Base-by-base conservation (phyloP, 2,797 vertebrate genomes). In the Agapornis canus region DNA sequence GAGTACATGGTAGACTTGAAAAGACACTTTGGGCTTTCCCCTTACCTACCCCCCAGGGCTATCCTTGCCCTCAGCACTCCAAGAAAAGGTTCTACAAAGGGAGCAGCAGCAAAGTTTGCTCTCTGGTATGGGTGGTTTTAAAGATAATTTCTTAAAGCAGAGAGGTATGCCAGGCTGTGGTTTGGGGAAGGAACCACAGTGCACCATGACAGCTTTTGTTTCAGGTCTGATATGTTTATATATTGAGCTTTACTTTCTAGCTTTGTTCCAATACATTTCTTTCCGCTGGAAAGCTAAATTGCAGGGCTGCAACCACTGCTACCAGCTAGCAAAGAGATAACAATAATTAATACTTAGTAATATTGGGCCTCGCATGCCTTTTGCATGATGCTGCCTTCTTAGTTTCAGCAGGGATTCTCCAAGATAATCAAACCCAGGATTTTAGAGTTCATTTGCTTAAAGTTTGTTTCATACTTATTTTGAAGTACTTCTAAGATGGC, bases 301-400 rank as follows among this genome's bases (percentile, higher is more conserved):
- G 73, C 80, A 96, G 86, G 77, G 86, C 88, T 94, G 61, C 49
- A 86, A 63, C 47, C 66, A 69, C 56, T 35, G 61, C 66, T 79
- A 88, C 71, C 86, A 90, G 73, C 72, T 45, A n/a, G 54, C 42
- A 42, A 45, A 95, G 68, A 85, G 79, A 89, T 88, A 96, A 95
- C 78, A 92, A 78, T 91, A 94, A 92, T 93, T 93, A 94, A 95
- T 90, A 90, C 73, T 95, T 57, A 51, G 70, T 63, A 93, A 92
- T 86, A 88, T 29, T 78, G 89, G 91, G 72, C 77, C 66, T 88
- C 19, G 17, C 86, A 90, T 49, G 14, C 35, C 73, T 91, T 43
- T 86, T 84, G 63, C 85, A 73, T 70, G 92, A 82, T 84, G 70
- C 59, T 60, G 70, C 77, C 66, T 94, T 94, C 92, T 84, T 95